Percentiles rank a stretch among this genome's conserved stretches.
Evolutionary conservation across 1,140 invertebrate genomes (phyloP).

Genomic region (Trachelipus rathkii): DNA sequence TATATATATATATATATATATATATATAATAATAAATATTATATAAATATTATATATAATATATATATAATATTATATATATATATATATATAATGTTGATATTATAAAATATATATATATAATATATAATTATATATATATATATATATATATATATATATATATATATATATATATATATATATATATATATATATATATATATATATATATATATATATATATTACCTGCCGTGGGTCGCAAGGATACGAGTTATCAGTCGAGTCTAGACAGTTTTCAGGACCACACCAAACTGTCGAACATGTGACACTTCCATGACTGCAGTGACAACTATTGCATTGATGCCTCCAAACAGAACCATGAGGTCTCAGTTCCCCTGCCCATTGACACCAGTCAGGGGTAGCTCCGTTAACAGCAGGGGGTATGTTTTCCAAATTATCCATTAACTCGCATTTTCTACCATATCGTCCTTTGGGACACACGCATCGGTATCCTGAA

Average conservation of each 20-base stretch:
- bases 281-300: conserved; percentile 76
- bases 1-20: too few species aligned
- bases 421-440: conserved; percentile 24
- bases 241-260: conserved; percentile 45
- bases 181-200: conserved; percentile 5
- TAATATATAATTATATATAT: neutral
- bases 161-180: neutral
- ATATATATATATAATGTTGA: too few species aligned
- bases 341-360: conserved; percentile 63
- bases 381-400: conserved; percentile 56
- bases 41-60: too few species aligned
- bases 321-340: conserved; percentile 79
- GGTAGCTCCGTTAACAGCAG: neutral
- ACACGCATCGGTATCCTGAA: conserved; percentile 62
- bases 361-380: conserved; percentile 57
- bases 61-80: too few species aligned
- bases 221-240: conserved; percentile 25
- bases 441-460: conserved; percentile 61
- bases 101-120: too few species aligned
- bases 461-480: conserved; percentile 71
- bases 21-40: too few species aligned
- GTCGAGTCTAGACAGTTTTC: conserved; percentile 66
- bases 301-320: conserved; percentile 69
- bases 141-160: neutral
- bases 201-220: neutral